Evolutionary conservation across 2,888 invertebrate genomes (phyloP).

Genomic region (Noctua comes): DNA sequence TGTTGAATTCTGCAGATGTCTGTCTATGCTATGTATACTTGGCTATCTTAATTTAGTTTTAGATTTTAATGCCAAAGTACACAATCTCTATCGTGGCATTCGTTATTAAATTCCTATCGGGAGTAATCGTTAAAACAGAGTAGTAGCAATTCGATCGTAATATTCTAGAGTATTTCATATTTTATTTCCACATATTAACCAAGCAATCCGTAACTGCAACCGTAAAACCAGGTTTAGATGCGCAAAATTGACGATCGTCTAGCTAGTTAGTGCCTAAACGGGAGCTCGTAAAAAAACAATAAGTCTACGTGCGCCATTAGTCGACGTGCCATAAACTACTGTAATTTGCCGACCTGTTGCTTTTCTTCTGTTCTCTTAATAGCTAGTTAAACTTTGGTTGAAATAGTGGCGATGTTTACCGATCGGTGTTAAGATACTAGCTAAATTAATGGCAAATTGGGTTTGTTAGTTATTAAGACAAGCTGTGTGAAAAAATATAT

Average conservation of each 20-base stretch:
- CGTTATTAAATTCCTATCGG: not conserved
- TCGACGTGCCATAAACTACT: conserved; percentile 41
- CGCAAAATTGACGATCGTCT: conserved; percentile 24
- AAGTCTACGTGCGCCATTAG: conserved; percentile 55
- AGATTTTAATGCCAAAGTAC: not conserved
- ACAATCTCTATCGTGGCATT: not conserved
- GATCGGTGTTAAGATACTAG: conserved; percentile 21
- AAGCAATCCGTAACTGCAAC: not conserved
- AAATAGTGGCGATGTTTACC: conserved; percentile 29
- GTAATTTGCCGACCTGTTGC: conserved; percentile 65
- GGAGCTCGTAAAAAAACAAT: conserved; percentile 56
- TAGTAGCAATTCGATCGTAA: not conserved
- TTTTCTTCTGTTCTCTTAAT: conserved; percentile 31
- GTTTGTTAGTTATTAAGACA: not conserved
- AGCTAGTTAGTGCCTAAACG: conserved; percentile 32
- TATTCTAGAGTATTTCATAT: not conserved
- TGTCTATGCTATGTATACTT: too few relatives aligned
- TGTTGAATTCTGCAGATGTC: not conserved
- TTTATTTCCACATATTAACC: not conserved
- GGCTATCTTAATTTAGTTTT: not conserved
- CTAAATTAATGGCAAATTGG: not conserved
- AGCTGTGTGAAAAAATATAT: not conserved
- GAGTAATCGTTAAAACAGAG: not conserved
- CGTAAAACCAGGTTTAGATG: conserved; percentile 18
- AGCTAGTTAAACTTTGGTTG: conserved; percentile 22